Evolutionary conservation across 2,113 vertebrate species (phyloP).

Genomic region (Micronycteris hirsuta): DNA sequence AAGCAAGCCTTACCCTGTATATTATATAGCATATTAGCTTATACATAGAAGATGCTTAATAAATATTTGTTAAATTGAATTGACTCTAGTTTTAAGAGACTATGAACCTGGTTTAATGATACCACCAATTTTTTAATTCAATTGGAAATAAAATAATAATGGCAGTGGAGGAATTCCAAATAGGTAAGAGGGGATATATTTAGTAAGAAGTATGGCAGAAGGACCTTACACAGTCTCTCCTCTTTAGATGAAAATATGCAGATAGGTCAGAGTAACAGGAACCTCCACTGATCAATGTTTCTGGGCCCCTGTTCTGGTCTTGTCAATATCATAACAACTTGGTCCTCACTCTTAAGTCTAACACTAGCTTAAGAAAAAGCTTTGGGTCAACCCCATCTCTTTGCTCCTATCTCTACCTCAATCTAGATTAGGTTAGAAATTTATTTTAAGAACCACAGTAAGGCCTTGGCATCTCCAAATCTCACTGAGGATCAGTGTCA

Average conservation of each 20-base stretch:
- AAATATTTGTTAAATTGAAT: slow-evolving; percentile 26
- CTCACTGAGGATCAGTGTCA: not conserved
- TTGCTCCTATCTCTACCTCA: not conserved
- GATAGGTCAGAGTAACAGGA: not conserved
- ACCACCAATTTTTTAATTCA: slow-evolving; percentile 17
- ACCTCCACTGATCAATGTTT: not conserved
- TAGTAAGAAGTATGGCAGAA: not conserved
- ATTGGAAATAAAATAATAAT: slow-evolving; percentile 2
- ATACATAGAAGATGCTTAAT: slow-evolving; percentile 17
- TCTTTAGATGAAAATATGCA: not conserved
- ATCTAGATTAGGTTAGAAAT: slow-evolving; percentile 24
- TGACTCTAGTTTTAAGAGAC: slow-evolving; percentile 8
- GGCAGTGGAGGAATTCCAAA: not conserved
- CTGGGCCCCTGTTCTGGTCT: not conserved
- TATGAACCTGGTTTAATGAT: not conserved
- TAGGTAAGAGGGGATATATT: not conserved
- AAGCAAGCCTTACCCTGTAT: too few relatives aligned
- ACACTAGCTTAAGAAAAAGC: not conserved
- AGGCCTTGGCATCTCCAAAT: slow-evolving; percentile 34
- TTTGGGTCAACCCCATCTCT: not conserved
- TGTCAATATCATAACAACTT: not conserved
- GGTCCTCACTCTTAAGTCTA: slow-evolving; percentile 21
- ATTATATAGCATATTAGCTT: slow-evolving; percentile 2
- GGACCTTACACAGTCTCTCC: not conserved
- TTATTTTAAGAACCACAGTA: slow-evolving; percentile 35